Percentiles rank a stretch among this genome's conserved stretches.
Evolutionary conservation across 2,888 invertebrate species (phyloP).

Genomic region (Nemapogon koenigi): DNA sequence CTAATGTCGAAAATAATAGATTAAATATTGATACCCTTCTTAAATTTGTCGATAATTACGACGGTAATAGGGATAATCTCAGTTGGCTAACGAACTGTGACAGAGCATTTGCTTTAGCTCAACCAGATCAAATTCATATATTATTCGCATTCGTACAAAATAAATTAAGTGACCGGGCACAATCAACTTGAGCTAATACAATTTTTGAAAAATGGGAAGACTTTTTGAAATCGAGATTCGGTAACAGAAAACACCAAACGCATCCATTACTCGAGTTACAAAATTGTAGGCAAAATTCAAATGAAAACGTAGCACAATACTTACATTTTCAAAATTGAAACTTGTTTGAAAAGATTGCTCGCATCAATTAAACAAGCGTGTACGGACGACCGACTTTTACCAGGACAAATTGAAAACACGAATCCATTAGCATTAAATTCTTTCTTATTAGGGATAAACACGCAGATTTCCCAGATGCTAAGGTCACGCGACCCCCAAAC

Average conservation of each 20-base stretch:
- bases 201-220: slow-evolving; percentile 7
- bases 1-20: neutral
- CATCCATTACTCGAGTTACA: slow-evolving; percentile 3
- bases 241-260: slow-evolving; percentile 6
- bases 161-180: slow-evolving; percentile 2
- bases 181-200: slow-evolving; percentile 5
- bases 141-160: slow-evolving; percentile 5
- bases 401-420: slow-evolving; percentile 7
- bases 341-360: slow-evolving; percentile 3
- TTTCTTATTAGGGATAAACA: slow-evolving; percentile 2
- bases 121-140: neutral
- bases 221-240: slow-evolving; percentile 4
- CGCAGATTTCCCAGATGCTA: slow-evolving; percentile 7
- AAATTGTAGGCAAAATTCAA: slow-evolving; percentile 1
- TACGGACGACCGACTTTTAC: neutral
- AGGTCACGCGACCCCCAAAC: neutral
- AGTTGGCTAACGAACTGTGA: slow-evolving; percentile 8
- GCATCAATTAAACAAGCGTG: slow-evolving; percentile 1
- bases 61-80: slow-evolving; percentile 1
- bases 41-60: slow-evolving; percentile 6
- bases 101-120: neutral
- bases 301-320: slow-evolving; percentile 2
- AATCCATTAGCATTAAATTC: slow-evolving; percentile 2
- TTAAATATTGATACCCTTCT: slow-evolving; percentile 4
- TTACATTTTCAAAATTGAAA: slow-evolving; percentile 1